Base-by-base conservation (phyloP, 1,140 invertebrate species). In the Pseudomyrmex dendroicus region DNA sequence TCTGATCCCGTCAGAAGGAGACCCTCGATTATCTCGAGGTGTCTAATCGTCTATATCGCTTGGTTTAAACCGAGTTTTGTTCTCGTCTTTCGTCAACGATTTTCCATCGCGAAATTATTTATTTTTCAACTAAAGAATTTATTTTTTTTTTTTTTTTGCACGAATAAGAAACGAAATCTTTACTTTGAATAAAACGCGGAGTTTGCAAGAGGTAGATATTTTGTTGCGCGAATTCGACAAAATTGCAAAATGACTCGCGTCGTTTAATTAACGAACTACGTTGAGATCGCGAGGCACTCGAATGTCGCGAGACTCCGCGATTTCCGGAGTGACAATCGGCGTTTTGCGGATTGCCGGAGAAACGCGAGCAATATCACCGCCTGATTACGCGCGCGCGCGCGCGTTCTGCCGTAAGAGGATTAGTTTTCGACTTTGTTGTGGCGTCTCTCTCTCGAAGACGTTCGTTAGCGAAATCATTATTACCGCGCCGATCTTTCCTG, bases 381-480 rank as follows among this genome's bases (percentile, higher is more conserved):
- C 83, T 70, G 83, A 84, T 86, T 85, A 85, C 78, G 62, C 77
- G 73, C 50, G 77, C n/a, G 22, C 78, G 52, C 59, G 44, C 57
- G 22, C 70, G 7, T 44, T 48, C 67, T 67, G 25, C 25, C 50
- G 84, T 92, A 92, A 93, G 91, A 90, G 91, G 91, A 91, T 92
- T 93, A 92, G 77, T 84, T 87, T 64, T 86, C 76, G 84, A 92
- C 92, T 93, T 93, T 93, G 92, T 92, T 93, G 92, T 93, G 92
- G 92, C 86, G 25, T 25, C 25, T 25, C 25, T 25, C 25, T 83
- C 88, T 89, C 86, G 84, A 93, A 93, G 92, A 93, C 91, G 92
- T 93, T 93, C 91, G 89, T 93, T 93, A 93, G 86, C 83, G 88
- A 89, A 92, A 91, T 93, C 90, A 91, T 91, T 90, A 89, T 86